Evolutionary conservation across 2,888 invertebrate species (phyloP).

Genomic region (Andricus curvator): DNA sequence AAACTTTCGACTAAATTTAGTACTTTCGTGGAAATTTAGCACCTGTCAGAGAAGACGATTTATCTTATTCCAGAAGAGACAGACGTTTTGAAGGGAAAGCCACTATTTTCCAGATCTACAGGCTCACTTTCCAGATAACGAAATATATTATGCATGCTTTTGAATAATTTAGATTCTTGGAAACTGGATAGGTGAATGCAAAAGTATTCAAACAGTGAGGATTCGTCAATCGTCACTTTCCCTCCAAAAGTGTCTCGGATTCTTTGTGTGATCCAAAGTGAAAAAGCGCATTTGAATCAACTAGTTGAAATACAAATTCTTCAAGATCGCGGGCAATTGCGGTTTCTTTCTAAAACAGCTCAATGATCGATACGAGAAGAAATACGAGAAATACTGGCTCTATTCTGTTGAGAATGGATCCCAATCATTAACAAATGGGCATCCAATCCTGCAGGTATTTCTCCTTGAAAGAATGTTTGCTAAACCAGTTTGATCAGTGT

Average conservation of each 20-base stretch:
- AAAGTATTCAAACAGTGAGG: neutral
- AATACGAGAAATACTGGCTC: neutral
- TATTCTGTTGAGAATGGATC: neutral
- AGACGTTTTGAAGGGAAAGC: conserved; percentile 35
- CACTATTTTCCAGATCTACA: conserved; percentile 21
- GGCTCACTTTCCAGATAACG: conserved; percentile 37
- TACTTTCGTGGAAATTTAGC: conserved; percentile 29
- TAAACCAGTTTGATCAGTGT: conserved; percentile 32
- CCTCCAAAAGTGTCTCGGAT: neutral
- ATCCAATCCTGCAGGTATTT: conserved; percentile 4
- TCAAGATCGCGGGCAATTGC: neutral
- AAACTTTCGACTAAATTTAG: neutral
- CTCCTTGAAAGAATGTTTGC: conserved; percentile 28
- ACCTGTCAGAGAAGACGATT: conserved; percentile 21
- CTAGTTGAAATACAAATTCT: neutral
- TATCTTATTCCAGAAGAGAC: conserved; percentile 24
- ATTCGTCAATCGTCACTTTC: neutral
- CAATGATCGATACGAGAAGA: neutral
- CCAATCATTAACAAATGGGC: neutral
- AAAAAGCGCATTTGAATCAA: neutral
- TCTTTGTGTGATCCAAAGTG: neutral
- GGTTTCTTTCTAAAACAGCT: too few species aligned
- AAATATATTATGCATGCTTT: conserved; percentile 41
- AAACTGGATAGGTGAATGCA: conserved; percentile 16
- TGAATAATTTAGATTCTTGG: conserved; percentile 33